phyloP scores from a whole-genome alignment of 2,113 vertebrate genomes.

The Boleophthalmus pectinirostris region DNA sequence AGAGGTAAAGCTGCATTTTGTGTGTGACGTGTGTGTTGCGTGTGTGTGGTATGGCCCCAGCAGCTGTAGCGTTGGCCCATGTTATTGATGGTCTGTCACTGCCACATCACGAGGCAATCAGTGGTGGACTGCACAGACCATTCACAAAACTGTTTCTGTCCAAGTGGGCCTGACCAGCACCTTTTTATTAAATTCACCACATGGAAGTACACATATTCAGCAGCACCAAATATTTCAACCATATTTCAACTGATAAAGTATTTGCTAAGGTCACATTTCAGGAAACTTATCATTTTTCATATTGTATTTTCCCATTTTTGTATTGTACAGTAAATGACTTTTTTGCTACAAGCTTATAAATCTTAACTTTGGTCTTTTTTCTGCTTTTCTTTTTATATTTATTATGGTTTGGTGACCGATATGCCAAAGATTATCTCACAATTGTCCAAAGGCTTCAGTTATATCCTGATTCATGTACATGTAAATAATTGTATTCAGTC shows the following conservation, averaged over 20 bases:
- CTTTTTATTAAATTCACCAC: not conserved
- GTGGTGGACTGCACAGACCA: constrained; percentile 29
- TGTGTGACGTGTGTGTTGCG: not conserved
- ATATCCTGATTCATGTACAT: no score
- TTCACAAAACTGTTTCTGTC: constrained; percentile 23
- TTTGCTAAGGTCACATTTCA: not conserved
- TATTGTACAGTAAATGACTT: not conserved
- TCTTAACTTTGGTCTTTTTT: not conserved
- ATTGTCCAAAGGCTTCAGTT: no score
- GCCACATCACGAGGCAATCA: constrained; percentile 36
- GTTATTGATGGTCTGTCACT: constrained; percentile 41
- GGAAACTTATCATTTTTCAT: constrained; percentile 1
- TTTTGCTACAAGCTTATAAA: not conserved
- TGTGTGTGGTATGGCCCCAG: constrained; percentile 13
- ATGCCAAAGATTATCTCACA: not conserved
- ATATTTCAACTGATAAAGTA: not conserved
- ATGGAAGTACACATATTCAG: not conserved
- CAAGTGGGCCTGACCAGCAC: not conserved
- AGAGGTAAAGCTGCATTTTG: constrained; percentile 21
- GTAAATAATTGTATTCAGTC: no score
- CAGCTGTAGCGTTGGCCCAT: constrained; percentile 25
- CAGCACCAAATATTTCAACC: not conserved
- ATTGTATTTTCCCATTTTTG: not conserved
- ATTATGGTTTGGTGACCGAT: not conserved
- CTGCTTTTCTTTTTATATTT: not conserved